phyloP scores from a whole-genome alignment of 2,113 vertebrate species.

The Fregetta grallaria region DNA sequence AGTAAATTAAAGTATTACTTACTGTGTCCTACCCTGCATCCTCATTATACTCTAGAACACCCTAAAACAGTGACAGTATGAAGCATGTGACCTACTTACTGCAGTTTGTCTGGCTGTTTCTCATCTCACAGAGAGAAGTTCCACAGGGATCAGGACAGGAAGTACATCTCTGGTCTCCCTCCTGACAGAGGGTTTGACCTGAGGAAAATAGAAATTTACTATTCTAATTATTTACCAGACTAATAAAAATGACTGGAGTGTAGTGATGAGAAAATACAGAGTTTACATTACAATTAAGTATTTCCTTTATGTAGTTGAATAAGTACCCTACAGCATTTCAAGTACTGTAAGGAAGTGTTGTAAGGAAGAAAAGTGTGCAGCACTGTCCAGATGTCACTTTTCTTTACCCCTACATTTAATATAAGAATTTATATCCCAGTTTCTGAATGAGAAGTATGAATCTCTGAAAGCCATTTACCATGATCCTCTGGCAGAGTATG shows the following conservation, averaged over 20 bases:
- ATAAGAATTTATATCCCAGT: not conserved
- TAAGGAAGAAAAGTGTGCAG: not conserved
- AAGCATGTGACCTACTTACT: slow-evolving; percentile 78
- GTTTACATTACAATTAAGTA: not conserved
- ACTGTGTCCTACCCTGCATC: not conserved
- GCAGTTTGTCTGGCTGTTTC: slow-evolving; percentile 77
- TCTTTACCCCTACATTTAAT: not conserved
- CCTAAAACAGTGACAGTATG: not conserved
- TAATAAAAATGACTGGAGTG: not conserved
- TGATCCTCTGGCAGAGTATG: not conserved
- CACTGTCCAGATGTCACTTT: not conserved
- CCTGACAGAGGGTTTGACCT: slow-evolving; percentile 81
- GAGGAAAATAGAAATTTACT: not conserved
- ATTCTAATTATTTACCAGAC: not conserved
- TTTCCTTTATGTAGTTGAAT: not conserved
- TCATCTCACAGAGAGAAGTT: slow-evolving; percentile 73
- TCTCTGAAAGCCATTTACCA: not conserved
- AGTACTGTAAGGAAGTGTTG: not conserved
- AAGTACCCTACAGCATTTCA: not conserved
- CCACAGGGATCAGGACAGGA: slow-evolving; percentile 79
- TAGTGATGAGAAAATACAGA: not conserved
- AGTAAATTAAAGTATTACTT: not conserved
- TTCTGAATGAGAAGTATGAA: not conserved
- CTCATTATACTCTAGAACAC: not conserved
- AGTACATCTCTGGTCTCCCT: slow-evolving; percentile 80